Conservation (phyloP, 37 sponge, comb jelly and placozoan genomes). For the Eunapius fragilis region DNA sequence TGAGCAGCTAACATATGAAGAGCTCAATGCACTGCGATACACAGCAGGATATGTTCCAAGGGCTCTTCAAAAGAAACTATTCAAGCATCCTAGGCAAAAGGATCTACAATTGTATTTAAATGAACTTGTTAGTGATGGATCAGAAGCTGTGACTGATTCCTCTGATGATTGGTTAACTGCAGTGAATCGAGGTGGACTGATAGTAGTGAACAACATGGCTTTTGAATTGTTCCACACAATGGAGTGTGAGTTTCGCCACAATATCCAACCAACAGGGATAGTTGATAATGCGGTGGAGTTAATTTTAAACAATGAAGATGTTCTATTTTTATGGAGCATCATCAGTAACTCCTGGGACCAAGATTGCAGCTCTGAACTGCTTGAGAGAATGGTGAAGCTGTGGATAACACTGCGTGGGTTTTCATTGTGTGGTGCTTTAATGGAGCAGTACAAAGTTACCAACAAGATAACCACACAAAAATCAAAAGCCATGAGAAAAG, state of each 20-base stretch:
- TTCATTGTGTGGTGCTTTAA: constrained; percentile 12
- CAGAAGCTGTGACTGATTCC: neutral
- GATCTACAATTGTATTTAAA: constrained; percentile 19
- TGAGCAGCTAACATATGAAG: constrained; percentile 4
- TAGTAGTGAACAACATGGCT: constrained; percentile 12
- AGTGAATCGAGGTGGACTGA: constrained; percentile 25
- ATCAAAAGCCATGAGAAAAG: constrained; percentile 11
- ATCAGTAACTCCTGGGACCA: constrained; percentile 17
- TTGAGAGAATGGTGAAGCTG: constrained; percentile 6
- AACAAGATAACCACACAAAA: constrained; percentile 24
- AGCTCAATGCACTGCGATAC: constrained; percentile 22
- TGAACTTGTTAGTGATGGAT: constrained; percentile 7
- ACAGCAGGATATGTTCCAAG: constrained; percentile 32
- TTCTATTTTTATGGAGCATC: constrained; percentile 8
- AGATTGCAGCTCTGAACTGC: neutral
- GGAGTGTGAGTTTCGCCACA: constrained; percentile 6
- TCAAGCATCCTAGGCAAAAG: neutral
- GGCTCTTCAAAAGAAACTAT: constrained; percentile 13
- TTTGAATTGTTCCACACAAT: constrained; percentile 16
- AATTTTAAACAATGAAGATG: constrained; percentile 16
- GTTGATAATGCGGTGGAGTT: neutral
- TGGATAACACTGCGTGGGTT: constrained; percentile 22
- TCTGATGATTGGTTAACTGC: constrained; percentile 19
- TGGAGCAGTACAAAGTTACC: constrained; percentile 21
- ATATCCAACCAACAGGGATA: neutral